Evolutionary conservation across 1,140 invertebrate genomes (phyloP).

Genomic region (Cecropterus lyciades): DNA sequence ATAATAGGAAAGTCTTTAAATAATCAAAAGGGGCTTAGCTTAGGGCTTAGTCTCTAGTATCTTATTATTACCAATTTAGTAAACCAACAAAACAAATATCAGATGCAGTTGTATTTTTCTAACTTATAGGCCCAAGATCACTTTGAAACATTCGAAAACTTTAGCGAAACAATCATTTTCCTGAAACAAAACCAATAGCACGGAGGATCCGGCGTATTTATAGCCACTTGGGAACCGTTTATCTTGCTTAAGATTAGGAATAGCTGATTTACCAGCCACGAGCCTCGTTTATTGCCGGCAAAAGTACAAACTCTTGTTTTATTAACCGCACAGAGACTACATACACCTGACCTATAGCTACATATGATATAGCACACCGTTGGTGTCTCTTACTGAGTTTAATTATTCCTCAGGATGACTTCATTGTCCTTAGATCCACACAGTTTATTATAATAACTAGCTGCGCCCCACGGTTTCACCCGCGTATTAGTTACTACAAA

Average conservation of each 20-base stretch:
- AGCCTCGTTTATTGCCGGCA: not conserved
- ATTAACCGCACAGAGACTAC: not conserved
- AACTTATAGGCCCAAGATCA: not conserved
- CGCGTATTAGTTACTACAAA: too few relatives aligned
- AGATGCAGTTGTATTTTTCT: not conserved
- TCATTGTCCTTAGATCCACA: too few relatives aligned
- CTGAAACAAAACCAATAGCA: constrained; percentile 6
- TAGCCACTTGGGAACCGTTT: constrained; percentile 17
- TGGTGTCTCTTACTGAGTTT: too few relatives aligned
- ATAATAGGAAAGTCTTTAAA: too few relatives aligned
- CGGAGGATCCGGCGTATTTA: constrained; percentile 20
- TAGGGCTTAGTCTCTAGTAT: too few relatives aligned
- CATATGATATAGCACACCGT: too few relatives aligned
- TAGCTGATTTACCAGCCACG: constrained; percentile 21
- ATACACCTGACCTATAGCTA: not conserved
- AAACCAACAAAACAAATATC: too few relatives aligned
- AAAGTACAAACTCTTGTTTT: constrained; percentile 23
- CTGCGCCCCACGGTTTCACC: too few relatives aligned
- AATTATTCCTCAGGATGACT: too few relatives aligned
- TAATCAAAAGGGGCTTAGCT: too few relatives aligned
- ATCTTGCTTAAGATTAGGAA: constrained; percentile 26
- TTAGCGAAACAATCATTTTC: constrained; percentile 9
- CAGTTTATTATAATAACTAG: too few relatives aligned
- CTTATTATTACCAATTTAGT: too few relatives aligned
- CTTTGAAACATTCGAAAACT: not conserved